Conservation (phyloP, 30 jellyfish, hydroid and myxozoan species). For the Chrysaora quinquecirrha region DNA sequence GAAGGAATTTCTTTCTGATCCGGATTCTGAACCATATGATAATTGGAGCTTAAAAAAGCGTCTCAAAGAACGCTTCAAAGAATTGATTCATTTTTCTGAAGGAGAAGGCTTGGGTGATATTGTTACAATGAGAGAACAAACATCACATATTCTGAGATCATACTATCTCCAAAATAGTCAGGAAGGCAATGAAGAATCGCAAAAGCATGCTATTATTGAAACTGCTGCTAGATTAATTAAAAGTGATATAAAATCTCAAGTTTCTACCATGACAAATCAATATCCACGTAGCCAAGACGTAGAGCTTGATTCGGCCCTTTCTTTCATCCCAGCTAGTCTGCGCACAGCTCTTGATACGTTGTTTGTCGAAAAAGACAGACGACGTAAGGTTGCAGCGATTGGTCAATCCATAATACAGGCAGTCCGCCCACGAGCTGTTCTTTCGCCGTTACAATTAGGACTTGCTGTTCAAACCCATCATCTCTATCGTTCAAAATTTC, state of each 20-base stretch:
- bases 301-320: neutral
- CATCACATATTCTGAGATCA: neutral
- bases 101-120: conserved; percentile 1
- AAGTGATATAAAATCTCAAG: conserved; percentile 11
- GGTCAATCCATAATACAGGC: conserved; percentile 24
- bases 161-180: neutral
- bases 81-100: conserved; percentile 1
- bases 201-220: neutral
- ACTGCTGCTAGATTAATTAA: conserved; percentile 12
- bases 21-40: neutral
- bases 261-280: neutral
- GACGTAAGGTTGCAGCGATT: conserved; percentile 5
- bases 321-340: conserved; percentile 1
- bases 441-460: conserved; percentile 13
- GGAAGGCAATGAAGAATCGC: neutral
- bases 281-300: neutral
- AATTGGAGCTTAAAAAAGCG: neutral
- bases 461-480: conserved; percentile 10
- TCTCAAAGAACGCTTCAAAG: neutral
- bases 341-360: conserved; percentile 1
- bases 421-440: conserved; percentile 3
- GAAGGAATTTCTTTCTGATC: neutral
- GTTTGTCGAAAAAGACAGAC: neutral
- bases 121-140: conserved; percentile 3
- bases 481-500: conserved; percentile 5